Evolutionary conservation across 2,113 vertebrate species (phyloP), one percentile per base, ranked within the genome.

Genomic region (Coreoperca whiteheadi): DNA sequence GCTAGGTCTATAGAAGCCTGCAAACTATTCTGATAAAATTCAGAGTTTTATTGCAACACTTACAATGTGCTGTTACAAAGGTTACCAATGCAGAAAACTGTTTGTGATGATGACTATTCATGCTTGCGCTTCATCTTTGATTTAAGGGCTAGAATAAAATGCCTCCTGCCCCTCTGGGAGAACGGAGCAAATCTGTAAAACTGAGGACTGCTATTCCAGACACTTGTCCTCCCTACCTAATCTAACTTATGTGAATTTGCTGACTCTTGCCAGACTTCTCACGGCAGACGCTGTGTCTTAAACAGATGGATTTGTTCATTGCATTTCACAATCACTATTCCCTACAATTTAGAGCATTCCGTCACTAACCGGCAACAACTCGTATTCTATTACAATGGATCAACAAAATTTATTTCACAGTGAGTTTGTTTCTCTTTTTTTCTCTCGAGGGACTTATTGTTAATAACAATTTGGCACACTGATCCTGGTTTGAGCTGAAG

Each of bases 211-310:
- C 39, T 68, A 56, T 72, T 88, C 79, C 85, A 91, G 87, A 90
- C 82, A 88, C 79, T 91, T 90, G 87, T 93, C 93, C 90, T 92
- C 90, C 88, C 80, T 46, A 23, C 32, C 60, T 83, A 59, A 87
- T 90, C 78, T 80, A 77, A 81, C 64, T 59, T 82, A 77, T 83
- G 60, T 84, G 41, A 80, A 77, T 53, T 69, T 56, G 65, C 48
- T 66, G 37, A 34, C 68, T 81, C 73, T 61, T 79, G 74, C 83
- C 82, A 88, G 85, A 84, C 37, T 16, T 72, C 72, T 74, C 51
- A 60, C 57, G 23, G 72, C 85, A 88, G 73, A 90, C 12, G 30
- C 32, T 32, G 23, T 15, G 63, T 74, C 85, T 87, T 59, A 41
- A 48, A 46, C 84, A 86, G 75, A 87, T 84, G 77, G 74, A 78